Base-by-base conservation (phyloP, 2,113 vertebrate genomes). In the Nerophis lumbriciformis region DNA sequence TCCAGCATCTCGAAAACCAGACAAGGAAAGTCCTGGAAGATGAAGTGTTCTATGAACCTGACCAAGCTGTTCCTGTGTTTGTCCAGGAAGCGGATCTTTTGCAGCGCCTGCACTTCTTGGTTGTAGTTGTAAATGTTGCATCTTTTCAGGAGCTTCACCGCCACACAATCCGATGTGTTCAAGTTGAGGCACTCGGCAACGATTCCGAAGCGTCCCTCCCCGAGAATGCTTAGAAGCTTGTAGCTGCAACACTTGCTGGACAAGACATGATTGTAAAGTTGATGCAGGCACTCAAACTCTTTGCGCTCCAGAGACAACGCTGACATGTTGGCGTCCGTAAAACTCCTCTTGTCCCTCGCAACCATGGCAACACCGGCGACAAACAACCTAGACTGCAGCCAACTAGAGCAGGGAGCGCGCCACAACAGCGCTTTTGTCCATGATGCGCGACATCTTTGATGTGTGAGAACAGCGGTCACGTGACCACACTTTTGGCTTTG, bases 1-100 rank as follows among this genome's bases (percentile, higher is more conserved):
- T 53, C 51, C 51, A 53, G 51, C 21, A 53, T 53, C 28, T 53
- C 51, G 13, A 53, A 53, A 36, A 53, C 51, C 28, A 53, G 51
- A 53, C 28, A 53, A 6, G 12, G 51, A 35, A 14, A 35, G 51
- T 53, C 28, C 12, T 53, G 51, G 51, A 53, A 53, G 13, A 53
- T 36, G 28, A 53, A 53, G 12, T 53, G 51, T 13, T 53, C 51
- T 14, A 53, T 53, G 28, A 53, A 36, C 51, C 28, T 53, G 21
- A 53, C 51, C 51, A 53, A 36, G 51, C 21, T 53, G 21, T 53
- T 53, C 6, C 51, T 28, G 51, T 53, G 21, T 35, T 53, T 51
- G 11, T 53, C 51, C 51, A 53, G 28, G 51, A 53, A 53, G 51
- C 51, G 28, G 12, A 53, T 53, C 51, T 36, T 53, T 35, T 53